These are phyloP conservation scores for Gymnocephalus cernua DNA, from an alignment of 2,113 vertebrate genomes.

Conservation along the genomic window DNA sequence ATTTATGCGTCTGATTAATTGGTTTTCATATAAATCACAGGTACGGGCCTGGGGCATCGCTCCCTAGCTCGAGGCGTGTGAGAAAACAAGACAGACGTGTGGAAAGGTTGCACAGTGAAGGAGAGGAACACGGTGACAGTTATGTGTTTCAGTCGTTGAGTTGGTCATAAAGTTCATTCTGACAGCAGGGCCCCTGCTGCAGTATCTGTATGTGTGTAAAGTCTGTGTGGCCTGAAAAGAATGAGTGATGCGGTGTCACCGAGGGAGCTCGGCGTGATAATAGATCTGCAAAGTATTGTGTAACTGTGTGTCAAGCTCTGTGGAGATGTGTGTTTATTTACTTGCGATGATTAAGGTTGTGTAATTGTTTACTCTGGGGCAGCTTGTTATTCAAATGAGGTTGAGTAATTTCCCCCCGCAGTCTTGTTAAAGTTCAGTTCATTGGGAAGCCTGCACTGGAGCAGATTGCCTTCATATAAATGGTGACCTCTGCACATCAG, in stretches of 20 bases:
- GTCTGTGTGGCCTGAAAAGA: constrained; percentile 47
- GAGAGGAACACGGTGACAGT: constrained; percentile 51
- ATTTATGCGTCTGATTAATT: constrained; percentile 84
- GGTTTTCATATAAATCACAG: constrained; percentile 77
- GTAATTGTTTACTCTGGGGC: constrained; percentile 63
- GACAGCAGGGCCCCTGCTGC: constrained; percentile 44
- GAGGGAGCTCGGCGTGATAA: constrained; percentile 20
- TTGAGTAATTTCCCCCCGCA: constrained; percentile 53
- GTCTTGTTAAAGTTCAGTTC: constrained; percentile 52
- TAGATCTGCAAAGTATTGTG: constrained; percentile 39
- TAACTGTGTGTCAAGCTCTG: constrained; percentile 37
- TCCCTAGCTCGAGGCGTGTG: constrained; percentile 42
- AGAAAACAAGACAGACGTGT: constrained; percentile 37
- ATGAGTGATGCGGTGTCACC: constrained; percentile 29
- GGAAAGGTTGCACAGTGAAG: constrained; percentile 9
- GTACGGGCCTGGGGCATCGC: constrained; percentile 41
- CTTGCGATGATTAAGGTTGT: constrained; percentile 50
- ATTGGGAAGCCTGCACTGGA: constrained; percentile 27
- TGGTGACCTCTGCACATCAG: constrained; percentile 38
- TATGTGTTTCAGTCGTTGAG: constrained; percentile 36
- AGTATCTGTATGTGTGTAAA: constrained; percentile 22
- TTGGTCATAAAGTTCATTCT: constrained; percentile 50
- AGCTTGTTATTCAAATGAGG: constrained; percentile 61
- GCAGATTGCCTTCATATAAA: constrained; percentile 55
- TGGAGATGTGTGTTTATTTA: constrained; percentile 64